These are phyloP conservation scores for Melanitta fusca DNA, from an alignment of 2,797 vertebrate species.

Conservation along the genomic window DNA sequence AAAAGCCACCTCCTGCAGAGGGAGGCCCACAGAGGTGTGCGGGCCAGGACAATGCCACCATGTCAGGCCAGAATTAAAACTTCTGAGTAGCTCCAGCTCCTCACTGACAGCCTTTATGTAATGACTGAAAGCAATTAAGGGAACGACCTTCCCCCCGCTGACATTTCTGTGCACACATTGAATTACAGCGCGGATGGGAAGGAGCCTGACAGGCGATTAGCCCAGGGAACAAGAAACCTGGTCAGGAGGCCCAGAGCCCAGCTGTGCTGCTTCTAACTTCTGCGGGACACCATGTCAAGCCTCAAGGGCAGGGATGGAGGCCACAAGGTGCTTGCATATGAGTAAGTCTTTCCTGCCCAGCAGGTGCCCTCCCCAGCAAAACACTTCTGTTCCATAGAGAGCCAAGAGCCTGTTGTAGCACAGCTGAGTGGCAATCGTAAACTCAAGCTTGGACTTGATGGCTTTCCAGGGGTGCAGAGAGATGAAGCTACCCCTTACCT, in stretches of 20 bases:
- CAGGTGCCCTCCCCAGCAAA: neutral
- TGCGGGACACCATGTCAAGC: neutral
- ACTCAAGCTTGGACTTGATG: neutral
- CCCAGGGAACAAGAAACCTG: neutral
- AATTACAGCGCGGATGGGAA: neutral
- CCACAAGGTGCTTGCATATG: neutral
- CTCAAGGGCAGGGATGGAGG: neutral
- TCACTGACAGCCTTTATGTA: slow-evolving; percentile 14
- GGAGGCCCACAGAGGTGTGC: neutral
- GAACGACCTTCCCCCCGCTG: neutral
- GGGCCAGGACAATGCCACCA: slow-evolving; percentile 19
- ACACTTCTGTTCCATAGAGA: neutral
- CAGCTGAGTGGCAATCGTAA: neutral
- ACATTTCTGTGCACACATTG: slow-evolving; percentile 15
- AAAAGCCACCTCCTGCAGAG: slow-evolving; percentile 53
- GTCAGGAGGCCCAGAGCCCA: neutral
- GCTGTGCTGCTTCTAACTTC: neutral
- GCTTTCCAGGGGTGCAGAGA: neutral
- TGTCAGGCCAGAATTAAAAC: slow-evolving; percentile 6
- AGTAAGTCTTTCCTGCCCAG: neutral
- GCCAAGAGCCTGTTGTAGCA: neutral
- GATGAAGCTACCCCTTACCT: neutral
- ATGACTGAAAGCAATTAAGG: neutral
- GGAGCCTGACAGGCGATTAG: neutral
- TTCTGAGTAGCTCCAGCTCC: neutral